These are phyloP conservation scores for Myzus persicae DNA, from an alignment of 1,140 invertebrate genomes.

Conservation along the genomic window DNA sequence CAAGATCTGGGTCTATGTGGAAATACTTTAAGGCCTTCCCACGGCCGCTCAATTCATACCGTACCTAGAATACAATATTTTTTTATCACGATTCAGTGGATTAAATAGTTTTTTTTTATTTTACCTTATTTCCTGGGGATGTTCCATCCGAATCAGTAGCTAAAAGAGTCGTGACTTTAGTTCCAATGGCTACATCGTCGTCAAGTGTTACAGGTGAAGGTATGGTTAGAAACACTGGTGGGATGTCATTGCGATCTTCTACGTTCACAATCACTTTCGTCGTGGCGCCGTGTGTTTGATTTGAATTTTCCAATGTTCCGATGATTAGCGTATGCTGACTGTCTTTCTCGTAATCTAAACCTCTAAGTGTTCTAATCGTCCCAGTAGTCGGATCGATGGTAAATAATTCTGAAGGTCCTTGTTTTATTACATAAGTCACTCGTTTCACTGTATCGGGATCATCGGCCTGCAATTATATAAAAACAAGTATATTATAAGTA, in stretches of 20 bases:
- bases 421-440: constrained; percentile 84
- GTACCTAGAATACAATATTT: constrained; percentile 66
- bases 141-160: constrained; percentile 85
- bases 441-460: constrained; percentile 80
- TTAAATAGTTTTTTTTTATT: constrained; percentile 55
- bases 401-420: constrained; percentile 82
- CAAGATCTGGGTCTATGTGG: constrained; percentile 84
- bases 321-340: constrained; percentile 78
- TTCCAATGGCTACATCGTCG: constrained; percentile 82
- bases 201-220: constrained; percentile 82
- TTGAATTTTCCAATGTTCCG: constrained; percentile 82
- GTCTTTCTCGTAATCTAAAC: constrained; percentile 81
- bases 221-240: constrained; percentile 83
- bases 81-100: background rate
- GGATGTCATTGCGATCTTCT: constrained; percentile 81
- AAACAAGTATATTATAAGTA: too few relatives aligned
- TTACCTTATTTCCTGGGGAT: constrained; percentile 79
- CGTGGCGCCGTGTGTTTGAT: constrained; percentile 74
- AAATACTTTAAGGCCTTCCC: constrained; percentile 84
- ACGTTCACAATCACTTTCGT: constrained; percentile 80
- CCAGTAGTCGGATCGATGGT: constrained; percentile 81
- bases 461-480: constrained; percentile 67
- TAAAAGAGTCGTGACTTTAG: constrained; percentile 77
- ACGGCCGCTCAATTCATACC: constrained; percentile 82
- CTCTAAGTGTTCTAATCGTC: constrained; percentile 75